Percentiles rank a stretch among this genome's conserved stretches.
Conservation (phyloP, 2,797 vertebrate species). For the Simalia tracyae region DNA sequence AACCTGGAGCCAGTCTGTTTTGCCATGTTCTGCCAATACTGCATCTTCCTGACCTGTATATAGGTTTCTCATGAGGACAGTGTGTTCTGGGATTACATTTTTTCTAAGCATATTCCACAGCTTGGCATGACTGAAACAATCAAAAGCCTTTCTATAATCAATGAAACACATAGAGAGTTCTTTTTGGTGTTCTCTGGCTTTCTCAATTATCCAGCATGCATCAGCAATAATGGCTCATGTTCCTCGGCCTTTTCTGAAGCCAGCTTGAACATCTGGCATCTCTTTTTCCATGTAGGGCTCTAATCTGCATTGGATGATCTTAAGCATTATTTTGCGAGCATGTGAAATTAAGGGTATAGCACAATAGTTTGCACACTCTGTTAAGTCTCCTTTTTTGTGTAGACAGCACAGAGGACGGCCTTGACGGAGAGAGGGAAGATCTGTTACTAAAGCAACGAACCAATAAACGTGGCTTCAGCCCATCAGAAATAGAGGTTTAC, state of each 20-base stretch:
- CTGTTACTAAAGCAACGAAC: not conserved
- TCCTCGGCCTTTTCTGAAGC: not conserved
- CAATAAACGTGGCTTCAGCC: not conserved
- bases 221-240: not conserved
- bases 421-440: not conserved
- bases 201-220: not conserved
- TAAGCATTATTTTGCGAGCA: not conserved
- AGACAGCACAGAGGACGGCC: not conserved
- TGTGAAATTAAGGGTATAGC: not conserved
- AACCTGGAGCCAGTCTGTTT: not conserved
- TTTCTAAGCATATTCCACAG: not conserved
- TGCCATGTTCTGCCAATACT: not conserved
- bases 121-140: not conserved
- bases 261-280: not conserved
- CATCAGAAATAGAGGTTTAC: not conserved
- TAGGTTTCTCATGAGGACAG: not conserved
- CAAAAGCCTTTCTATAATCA: not conserved
- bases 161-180: not conserved
- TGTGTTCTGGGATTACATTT: not conserved
- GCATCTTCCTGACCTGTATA: not conserved
- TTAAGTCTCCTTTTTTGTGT: not conserved
- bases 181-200: not conserved
- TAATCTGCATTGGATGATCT: not conserved
- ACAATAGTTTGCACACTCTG: not conserved
- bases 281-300: not conserved